Conservation (phyloP, 1,140 invertebrate species). For the Neodiprion pinetum region DNA sequence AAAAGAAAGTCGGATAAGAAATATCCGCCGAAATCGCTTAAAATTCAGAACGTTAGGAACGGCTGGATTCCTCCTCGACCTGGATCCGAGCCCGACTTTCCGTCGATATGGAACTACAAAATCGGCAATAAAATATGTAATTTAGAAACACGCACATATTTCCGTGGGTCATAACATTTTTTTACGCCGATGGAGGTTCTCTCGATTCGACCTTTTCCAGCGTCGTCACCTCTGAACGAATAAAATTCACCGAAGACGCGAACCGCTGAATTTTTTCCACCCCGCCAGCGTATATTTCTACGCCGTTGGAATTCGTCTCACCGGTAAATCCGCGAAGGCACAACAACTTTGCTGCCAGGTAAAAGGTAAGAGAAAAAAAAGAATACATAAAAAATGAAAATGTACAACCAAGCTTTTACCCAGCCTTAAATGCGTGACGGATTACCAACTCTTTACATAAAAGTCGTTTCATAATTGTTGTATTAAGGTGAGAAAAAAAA, state of each 20-base stretch:
- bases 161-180: constrained; percentile 13
- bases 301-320: not conserved
- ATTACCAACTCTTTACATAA: too few relatives aligned
- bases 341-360: not conserved
- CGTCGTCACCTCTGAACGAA: not conserved
- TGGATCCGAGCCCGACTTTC: not conserved
- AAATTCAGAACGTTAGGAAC: constrained; percentile 24
- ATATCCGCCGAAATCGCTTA: constrained; percentile 14
- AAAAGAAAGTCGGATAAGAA: not conserved
- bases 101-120: constrained; percentile 23
- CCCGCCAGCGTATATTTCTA: not conserved
- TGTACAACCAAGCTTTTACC: not conserved
- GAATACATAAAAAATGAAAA: not conserved
- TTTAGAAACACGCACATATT: constrained; percentile 29
- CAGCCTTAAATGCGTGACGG: too few relatives aligned
- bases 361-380: not conserved
- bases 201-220: not conserved
- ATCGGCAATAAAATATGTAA: constrained; percentile 25
- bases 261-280: not conserved
- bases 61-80: not conserved
- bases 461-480: too few relatives aligned
- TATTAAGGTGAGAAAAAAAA: too few relatives aligned
- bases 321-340: not conserved
- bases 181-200: constrained; percentile 1
- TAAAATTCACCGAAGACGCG: not conserved